Percentiles rank a stretch among this genome's conserved stretches.
Conservation (phyloP, 2,113 vertebrate species). For the Corapipo altera region DNA sequence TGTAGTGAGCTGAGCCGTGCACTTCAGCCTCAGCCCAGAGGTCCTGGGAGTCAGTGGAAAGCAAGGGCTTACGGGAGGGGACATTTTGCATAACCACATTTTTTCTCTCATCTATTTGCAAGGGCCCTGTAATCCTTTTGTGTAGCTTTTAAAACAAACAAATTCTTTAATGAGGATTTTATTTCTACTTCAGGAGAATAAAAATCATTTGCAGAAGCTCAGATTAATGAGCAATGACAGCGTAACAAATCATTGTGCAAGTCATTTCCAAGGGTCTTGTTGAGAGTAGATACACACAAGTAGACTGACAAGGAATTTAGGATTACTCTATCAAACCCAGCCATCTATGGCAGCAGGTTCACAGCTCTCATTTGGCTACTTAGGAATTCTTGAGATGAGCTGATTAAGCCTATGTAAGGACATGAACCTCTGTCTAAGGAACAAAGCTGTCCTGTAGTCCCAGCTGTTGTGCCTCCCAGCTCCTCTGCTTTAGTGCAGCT, state of each 20-base stretch:
- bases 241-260: not conserved
- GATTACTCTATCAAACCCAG: not conserved
- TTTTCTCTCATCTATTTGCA: constrained; percentile 44
- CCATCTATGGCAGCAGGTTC: constrained; percentile 15
- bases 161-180: constrained; percentile 49
- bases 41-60: constrained; percentile 30
- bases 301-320: not conserved
- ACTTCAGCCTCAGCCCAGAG: constrained; percentile 4
- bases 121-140: constrained; percentile 42
- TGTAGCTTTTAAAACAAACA: constrained; percentile 56
- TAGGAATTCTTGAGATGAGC: not conserved
- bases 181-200: constrained; percentile 45
- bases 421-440: not conserved
- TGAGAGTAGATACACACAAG: not conserved
- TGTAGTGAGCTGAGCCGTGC: constrained; percentile 18
- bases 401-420: not conserved
- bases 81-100: constrained; percentile 31
- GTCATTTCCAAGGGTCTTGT: constrained; percentile 16
- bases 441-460: not conserved
- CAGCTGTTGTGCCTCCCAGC: not conserved
- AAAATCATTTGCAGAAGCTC: constrained; percentile 50
- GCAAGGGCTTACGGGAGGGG: not conserved
- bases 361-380: not conserved
- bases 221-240: constrained; percentile 56
- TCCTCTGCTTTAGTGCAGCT: not conserved